Base-by-base conservation (phyloP, 1,140 invertebrate genomes). In the Ceratosolen solmsi region DNA sequence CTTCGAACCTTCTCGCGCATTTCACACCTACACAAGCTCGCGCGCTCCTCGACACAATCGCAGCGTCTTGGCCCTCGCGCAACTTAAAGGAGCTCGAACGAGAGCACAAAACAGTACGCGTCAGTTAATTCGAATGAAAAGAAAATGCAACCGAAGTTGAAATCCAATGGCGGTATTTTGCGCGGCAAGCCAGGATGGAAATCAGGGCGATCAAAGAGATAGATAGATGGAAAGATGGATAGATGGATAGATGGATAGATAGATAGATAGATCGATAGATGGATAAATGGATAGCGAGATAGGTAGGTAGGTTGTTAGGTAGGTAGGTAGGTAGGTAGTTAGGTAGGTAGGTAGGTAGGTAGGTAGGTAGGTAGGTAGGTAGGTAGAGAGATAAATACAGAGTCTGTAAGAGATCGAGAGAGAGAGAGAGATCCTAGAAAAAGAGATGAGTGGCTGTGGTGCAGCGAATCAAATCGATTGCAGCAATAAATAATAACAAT, bases 401-500 rank as follows among this genome's bases (percentile, higher is more conserved):
- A 36, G 4, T 4, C 1, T 2, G 30, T 4, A 22, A 30, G 60
- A 36, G 13, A 4, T 17, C 4, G 60, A 5, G 3, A 20, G 60
- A 36, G 33, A 41, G 33, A 38, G 36, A 3, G 63, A 38, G 33
- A 30, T n/a, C 8, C 4, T 38, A 72, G 33, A 41, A 5, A 75
- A 63, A 36, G 38, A 63, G 70, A 38, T 25, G 54, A 75, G 11
- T 41, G 72, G 68, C 25, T 51, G 13, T n/a, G 71, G 71, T 51
- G 54, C 58, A 60, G 15, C 83, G 83, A 78, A 84, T 84, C 82
- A 85, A 86, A 85, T 84, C 82, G 82, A 83, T 70, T 80, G 73
- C 79, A 49, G 78, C 82, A 85, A 86, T 85, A 85, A 86, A 86
- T 86, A 86, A 85, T 84, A 85, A 86, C 80, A 84, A 86, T 83